Conservation (phyloP, 1,140 invertebrate genomes). For the Druon quercuslanigerum region DNA sequence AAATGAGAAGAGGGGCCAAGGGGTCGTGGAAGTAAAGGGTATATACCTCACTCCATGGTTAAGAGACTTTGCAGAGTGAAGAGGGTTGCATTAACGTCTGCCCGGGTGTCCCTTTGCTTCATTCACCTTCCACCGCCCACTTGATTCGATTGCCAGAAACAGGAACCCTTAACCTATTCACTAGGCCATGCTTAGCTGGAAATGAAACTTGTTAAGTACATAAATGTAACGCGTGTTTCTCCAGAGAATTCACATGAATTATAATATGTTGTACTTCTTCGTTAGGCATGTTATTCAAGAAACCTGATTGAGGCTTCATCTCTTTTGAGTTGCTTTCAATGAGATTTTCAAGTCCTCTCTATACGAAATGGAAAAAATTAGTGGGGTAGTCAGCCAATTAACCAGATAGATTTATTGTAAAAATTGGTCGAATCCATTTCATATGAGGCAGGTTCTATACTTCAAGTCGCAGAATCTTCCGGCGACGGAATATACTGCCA, state of each 20-base stretch:
- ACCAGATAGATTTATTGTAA: too few species aligned
- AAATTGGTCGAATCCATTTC: too few species aligned
- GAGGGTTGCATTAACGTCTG: conserved; percentile 47
- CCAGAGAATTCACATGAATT: conserved; percentile 1
- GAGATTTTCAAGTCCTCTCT: neutral
- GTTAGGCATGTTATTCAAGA: conserved; percentile 7
- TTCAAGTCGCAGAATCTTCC: too few species aligned
- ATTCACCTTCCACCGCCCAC: conserved; percentile 41
- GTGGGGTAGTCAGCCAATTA: too few species aligned
- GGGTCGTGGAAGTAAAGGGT: conserved; percentile 28
- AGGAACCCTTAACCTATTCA: conserved; percentile 41
- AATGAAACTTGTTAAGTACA: conserved; percentile 28
- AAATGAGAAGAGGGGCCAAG: conserved; percentile 32
- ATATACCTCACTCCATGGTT: conserved; percentile 11
- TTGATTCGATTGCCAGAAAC: conserved; percentile 57
- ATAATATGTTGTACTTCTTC: conserved; percentile 17
- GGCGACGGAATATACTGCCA: too few species aligned
- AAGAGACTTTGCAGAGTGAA: conserved; percentile 39
- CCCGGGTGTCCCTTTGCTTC: conserved; percentile 39
- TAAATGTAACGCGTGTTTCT: conserved; percentile 7
- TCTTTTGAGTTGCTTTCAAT: neutral
- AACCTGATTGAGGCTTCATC: neutral
- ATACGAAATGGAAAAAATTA: neutral
- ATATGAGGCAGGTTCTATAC: too few species aligned
- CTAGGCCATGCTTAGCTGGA: conserved; percentile 1